Percentiles rank a stretch among this genome's conserved stretches.
Conservation (phyloP, 2,888 invertebrate species). For the Malacosoma neustria region DNA sequence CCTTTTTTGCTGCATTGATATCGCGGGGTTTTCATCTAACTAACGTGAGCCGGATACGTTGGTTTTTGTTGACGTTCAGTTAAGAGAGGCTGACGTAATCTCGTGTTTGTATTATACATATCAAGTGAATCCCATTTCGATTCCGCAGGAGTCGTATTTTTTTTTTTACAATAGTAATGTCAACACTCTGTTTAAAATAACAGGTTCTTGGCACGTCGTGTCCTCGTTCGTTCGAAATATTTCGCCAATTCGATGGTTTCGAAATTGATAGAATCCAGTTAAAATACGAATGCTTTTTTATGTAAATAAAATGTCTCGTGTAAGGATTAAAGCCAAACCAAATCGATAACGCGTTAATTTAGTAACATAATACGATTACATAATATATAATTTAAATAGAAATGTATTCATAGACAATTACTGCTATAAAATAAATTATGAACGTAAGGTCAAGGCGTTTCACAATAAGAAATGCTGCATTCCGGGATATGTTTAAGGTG, state of each 20-base stretch:
- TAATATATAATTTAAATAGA: not conserved
- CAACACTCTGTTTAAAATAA: conserved; percentile 1
- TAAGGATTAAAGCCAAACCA: too few species aligned
- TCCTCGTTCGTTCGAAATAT: not conserved
- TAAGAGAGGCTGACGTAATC: conserved; percentile 45
- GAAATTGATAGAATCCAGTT: not conserved
- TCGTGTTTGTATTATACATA: conserved; percentile 39
- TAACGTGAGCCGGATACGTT: conserved; percentile 51
- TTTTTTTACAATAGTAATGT: conserved; percentile 5
- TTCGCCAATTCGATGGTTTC: not conserved
- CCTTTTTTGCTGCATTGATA: conserved; percentile 36
- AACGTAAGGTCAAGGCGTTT: conserved; percentile 23
- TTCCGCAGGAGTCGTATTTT: conserved; percentile 16
- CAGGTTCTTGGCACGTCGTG: conserved; percentile 2
- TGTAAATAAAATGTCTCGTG: too few species aligned
- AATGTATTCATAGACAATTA: not conserved
- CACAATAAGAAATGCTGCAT: conserved; percentile 20
- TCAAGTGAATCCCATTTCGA: conserved; percentile 30
- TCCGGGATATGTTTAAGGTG: conserved; percentile 30
- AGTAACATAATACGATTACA: not conserved
- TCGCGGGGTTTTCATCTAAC: conserved; percentile 34
- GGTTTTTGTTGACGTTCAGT: conserved; percentile 41
- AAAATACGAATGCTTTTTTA: not conserved
- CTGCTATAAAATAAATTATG: not conserved
- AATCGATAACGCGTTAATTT: not conserved